phyloP scores from a whole-genome alignment of 2,888 invertebrate genomes.

The Digitonthophagus gazella region DNA sequence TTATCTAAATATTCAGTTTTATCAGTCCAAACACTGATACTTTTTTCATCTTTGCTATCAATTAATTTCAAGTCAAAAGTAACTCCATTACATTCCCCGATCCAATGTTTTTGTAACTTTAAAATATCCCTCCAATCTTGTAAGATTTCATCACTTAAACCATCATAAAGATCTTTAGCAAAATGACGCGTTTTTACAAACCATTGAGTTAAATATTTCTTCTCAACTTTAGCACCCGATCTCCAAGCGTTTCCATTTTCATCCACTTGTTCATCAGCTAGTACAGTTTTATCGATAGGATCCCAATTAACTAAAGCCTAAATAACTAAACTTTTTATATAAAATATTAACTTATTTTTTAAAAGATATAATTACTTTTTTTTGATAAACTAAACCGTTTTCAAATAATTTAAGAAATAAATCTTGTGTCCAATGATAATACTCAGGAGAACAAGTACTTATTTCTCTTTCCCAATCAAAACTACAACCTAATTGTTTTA shows the following conservation, averaged over 20 bases:
- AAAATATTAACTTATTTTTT: too few species aligned
- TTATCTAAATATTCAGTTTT: conserved; percentile 70
- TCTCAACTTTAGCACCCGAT: conserved; percentile 92
- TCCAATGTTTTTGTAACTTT: conserved; percentile 85
- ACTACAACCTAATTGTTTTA: conserved; percentile 71
- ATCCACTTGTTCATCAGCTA: conserved; percentile 98
- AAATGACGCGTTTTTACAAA: conserved; percentile 86
- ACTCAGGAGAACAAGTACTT: conserved; percentile 81
- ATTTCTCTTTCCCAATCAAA: conserved; percentile 95
- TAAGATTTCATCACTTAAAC: conserved; percentile 65
- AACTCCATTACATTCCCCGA: conserved; percentile 81
- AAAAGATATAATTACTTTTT: conserved; percentile 60
- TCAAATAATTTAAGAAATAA: conserved; percentile 87
- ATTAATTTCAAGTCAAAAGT: conserved; percentile 61
- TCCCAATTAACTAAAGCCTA: conserved; percentile 96
- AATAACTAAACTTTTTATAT: conserved; percentile 32
- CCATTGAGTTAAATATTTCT: conserved; percentile 89
- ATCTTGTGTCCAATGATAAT: conserved; percentile 96
- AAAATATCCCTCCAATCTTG: conserved; percentile 82
- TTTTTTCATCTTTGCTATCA: conserved; percentile 32
- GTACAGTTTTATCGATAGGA: conserved; percentile 93
- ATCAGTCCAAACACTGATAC: conserved; percentile 69
- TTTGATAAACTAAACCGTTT: conserved; percentile 81
- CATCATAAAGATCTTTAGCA: conserved; percentile 70
- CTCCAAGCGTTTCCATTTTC: conserved; percentile 90